These are phyloP conservation scores for Magallana gigas DNA, from an alignment of 1,140 invertebrate species.

Conservation along the genomic window DNA sequence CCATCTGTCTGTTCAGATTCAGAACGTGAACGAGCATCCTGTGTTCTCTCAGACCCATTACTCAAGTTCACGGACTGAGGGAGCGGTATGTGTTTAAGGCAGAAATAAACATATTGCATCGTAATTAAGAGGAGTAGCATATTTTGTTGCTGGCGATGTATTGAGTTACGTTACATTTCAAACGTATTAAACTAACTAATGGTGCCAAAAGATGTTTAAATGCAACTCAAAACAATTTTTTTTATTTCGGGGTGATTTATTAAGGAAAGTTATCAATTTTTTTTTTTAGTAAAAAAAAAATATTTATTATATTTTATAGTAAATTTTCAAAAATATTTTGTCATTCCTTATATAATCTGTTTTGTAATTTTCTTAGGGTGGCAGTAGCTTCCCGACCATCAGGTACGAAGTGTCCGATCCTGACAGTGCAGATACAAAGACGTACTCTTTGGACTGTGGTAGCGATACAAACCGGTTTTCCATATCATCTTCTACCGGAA, in stretches of 20 bases:
- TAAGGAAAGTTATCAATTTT: too few species aligned
- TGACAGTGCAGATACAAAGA: slow-evolving; percentile 34
- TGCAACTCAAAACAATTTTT: too few species aligned
- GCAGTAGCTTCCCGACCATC: slow-evolving; percentile 33
- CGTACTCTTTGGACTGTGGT: slow-evolving; percentile 42
- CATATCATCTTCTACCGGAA: slow-evolving; percentile 16
- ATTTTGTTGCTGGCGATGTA: neutral
- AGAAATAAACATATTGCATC: too few species aligned
- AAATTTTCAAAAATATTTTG: too few species aligned
- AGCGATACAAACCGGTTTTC: slow-evolving; percentile 33
- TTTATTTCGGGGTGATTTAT: too few species aligned
- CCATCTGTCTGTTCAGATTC: slow-evolving; percentile 18
- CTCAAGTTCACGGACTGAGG: slow-evolving; percentile 38
- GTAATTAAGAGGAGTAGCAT: too few species aligned
- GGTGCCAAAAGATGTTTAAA: too few species aligned
- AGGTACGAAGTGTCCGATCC: slow-evolving; percentile 39
- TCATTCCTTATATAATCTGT: too few species aligned
- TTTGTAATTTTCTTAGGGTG: neutral
- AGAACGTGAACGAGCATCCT: slow-evolving; percentile 40
- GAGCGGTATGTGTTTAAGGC: neutral
- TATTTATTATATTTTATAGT: too few species aligned
- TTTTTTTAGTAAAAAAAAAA: too few species aligned
- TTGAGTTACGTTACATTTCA: neutral
- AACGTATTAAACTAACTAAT: too few species aligned
- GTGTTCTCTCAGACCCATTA: slow-evolving; percentile 47